Percentiles rank a stretch among this genome's conserved stretches.
Evolutionary conservation across 1,140 invertebrate species (phyloP).

Genomic region (Ceratosolen solmsi): DNA sequence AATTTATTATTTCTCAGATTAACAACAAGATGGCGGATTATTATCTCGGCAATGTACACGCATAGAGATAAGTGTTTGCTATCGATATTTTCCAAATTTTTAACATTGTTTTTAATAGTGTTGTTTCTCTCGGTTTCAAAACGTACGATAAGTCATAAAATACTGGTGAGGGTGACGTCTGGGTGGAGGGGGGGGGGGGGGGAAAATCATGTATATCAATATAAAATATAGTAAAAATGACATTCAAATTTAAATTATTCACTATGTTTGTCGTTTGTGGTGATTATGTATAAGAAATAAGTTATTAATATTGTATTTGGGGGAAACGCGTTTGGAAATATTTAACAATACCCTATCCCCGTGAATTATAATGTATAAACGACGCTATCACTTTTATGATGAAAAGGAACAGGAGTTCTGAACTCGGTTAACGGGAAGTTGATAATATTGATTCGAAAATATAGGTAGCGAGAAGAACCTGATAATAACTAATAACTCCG

Average conservation of each 20-base stretch:
- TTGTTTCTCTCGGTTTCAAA: too few relatives aligned
- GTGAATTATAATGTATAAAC: constrained; percentile 5
- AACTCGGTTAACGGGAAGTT: constrained; percentile 10
- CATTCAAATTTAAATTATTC: too few relatives aligned
- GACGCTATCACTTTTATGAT: not conserved
- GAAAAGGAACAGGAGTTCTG: constrained; percentile 3
- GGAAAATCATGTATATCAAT: too few relatives aligned
- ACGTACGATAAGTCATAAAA: too few relatives aligned
- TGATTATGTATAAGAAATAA: not conserved
- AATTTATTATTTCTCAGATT: not conserved
- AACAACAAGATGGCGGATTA: constrained; percentile 25
- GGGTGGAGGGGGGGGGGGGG: too few relatives aligned
- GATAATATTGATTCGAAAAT: constrained; percentile 14
- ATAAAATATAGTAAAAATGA: too few relatives aligned
- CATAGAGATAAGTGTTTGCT: not conserved
- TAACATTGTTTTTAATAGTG: too few relatives aligned
- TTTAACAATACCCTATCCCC: not conserved
- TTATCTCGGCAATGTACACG: not conserved
- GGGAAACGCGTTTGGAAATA: not conserved
- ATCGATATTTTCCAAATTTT: constrained; percentile 8
- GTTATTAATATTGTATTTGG: not conserved
- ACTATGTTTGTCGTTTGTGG: too few relatives aligned
- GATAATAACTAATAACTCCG: constrained; percentile 16
- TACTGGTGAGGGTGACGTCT: too few relatives aligned
- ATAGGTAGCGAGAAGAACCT: not conserved